Conservation (phyloP, 2,888 invertebrate species). For the Stenoptilia bipunctidactyla region DNA sequence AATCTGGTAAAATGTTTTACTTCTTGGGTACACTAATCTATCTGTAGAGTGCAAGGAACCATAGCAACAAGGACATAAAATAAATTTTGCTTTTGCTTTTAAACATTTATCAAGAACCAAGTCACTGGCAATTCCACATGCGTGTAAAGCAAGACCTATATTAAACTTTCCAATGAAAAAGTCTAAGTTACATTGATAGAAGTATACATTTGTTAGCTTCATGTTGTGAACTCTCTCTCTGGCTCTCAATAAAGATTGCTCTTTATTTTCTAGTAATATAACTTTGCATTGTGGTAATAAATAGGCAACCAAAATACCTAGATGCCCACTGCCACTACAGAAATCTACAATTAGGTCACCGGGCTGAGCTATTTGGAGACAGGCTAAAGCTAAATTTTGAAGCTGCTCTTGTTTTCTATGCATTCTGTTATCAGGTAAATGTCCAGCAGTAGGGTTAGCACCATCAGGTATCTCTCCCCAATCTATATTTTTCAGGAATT, state of each 20-base stretch:
- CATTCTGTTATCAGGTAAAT: slow-evolving; percentile 80
- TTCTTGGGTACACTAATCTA: slow-evolving; percentile 85
- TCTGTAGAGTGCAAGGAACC: slow-evolving; percentile 88
- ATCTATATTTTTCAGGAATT: slow-evolving; percentile 44
- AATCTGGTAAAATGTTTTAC: slow-evolving; percentile 63
- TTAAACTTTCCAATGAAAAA: slow-evolving; percentile 87
- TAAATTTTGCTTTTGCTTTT: slow-evolving; percentile 81
- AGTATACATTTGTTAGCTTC: slow-evolving; percentile 78
- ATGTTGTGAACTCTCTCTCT: slow-evolving; percentile 76
- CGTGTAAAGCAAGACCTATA: slow-evolving; percentile 91
- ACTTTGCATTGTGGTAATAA: slow-evolving; percentile 83
- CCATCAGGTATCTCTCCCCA: slow-evolving; percentile 81
- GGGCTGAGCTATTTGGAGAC: slow-evolving; percentile 76
- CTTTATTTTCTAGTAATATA: slow-evolving; percentile 92
- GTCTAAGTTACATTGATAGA: slow-evolving; percentile 92
- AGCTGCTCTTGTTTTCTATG: slow-evolving; percentile 87
- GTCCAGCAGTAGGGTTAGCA: slow-evolving; percentile 83
- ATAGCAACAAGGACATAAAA: slow-evolving; percentile 95
- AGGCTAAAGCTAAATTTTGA: slow-evolving; percentile 85
- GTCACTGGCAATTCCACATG: slow-evolving; percentile 95
- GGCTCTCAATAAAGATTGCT: slow-evolving; percentile 84
- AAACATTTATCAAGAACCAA: slow-evolving; percentile 89
- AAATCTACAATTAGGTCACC: slow-evolving; percentile 89
- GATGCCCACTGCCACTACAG: slow-evolving; percentile 94
- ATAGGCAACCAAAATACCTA: slow-evolving; percentile 88